phyloP scores from a whole-genome alignment of 2,113 vertebrate genomes.

The Microcebus griseorufus region DNA sequence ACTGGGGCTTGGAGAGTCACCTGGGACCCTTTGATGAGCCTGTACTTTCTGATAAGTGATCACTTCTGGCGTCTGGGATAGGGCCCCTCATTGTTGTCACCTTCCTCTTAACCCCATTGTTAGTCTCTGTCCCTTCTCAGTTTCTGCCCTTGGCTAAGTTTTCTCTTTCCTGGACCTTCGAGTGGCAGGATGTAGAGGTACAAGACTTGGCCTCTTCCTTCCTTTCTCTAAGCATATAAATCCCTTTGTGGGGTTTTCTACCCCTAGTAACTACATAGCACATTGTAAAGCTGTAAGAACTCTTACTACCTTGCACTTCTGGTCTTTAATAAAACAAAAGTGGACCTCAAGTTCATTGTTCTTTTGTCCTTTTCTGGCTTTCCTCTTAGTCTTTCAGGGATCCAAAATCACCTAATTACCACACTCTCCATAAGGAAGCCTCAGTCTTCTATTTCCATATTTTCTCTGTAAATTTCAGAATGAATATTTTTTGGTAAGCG shows the following conservation, averaged over 20 bases:
- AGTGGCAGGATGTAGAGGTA: background rate
- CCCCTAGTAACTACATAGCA: background rate
- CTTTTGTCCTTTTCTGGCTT: background rate
- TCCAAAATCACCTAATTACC: background rate
- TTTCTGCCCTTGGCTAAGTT: background rate
- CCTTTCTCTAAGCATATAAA: background rate
- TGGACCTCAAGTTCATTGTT: background rate
- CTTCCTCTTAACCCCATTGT: background rate
- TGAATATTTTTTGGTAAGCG: background rate
- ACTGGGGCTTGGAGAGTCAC: background rate
- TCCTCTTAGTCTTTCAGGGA: background rate
- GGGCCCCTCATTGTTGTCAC: background rate
- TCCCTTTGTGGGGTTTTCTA: background rate
- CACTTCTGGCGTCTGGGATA: background rate
- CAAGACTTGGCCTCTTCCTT: background rate
- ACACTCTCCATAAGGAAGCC: background rate
- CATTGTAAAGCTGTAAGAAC: background rate
- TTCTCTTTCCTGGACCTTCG: background rate
- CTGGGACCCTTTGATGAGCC: background rate
- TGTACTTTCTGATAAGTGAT: background rate
- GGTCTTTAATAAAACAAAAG: background rate
- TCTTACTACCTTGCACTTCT: background rate
- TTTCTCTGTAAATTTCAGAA: slow-evolving; percentile 10
- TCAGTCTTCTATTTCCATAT: background rate
- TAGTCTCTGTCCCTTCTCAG: background rate